Evolutionary conservation across 2,113 vertebrate species (phyloP).

Genomic region (Stictonetta naevosa): DNA sequence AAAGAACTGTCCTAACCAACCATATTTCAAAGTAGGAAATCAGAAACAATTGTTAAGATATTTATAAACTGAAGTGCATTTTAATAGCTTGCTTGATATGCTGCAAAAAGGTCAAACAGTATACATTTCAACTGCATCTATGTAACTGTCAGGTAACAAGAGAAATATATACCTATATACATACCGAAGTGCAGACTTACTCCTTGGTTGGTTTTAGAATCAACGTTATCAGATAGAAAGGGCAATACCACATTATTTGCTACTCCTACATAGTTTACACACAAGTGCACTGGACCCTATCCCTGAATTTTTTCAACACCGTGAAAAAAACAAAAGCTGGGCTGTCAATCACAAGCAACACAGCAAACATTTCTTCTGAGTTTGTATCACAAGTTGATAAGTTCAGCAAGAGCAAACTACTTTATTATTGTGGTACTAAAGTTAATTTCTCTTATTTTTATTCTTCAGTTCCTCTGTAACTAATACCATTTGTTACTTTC

Average conservation of each 20-base stretch:
- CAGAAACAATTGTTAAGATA: not conserved
- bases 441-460: not conserved
- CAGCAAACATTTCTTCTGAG: not conserved
- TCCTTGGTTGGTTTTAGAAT: not conserved
- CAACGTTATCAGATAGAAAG: not conserved
- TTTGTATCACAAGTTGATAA: not conserved
- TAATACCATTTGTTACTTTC: not conserved
- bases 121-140: not conserved
- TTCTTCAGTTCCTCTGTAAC: not conserved
- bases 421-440: not conserved
- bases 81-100: not conserved
- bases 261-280: not conserved
- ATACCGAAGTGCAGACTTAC: not conserved
- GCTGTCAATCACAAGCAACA: not conserved
- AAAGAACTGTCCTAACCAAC: not conserved
- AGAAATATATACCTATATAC: not conserved
- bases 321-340: not conserved
- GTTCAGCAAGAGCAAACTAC: not conserved
- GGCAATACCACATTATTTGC: not conserved
- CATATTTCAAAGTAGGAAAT: not conserved
- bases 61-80: not conserved
- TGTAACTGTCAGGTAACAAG: not conserved
- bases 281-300: not conserved
- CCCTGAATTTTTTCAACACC: not conserved
- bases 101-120: not conserved